Conservation (phyloP, 2,797 vertebrate genomes). For the Macrochelys suwanniensis region DNA sequence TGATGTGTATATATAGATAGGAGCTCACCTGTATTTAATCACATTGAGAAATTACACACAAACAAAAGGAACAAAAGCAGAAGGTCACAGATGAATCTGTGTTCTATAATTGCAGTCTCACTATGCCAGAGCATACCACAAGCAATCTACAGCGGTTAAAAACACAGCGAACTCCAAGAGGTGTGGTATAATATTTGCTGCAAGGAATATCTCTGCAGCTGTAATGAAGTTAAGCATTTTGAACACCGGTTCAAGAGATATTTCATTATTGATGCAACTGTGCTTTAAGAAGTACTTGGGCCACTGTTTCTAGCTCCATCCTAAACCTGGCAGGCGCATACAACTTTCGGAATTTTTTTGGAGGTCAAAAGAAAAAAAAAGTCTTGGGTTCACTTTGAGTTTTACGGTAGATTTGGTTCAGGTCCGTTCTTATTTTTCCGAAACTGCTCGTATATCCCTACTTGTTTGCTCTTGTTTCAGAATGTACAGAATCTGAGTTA, state of each 20-base stretch:
- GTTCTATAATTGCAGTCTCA: background rate
- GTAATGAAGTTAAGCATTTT: background rate
- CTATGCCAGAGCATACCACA: background rate
- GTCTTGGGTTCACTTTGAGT: background rate
- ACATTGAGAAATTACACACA: background rate
- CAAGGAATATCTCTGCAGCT: background rate
- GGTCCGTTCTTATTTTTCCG: background rate
- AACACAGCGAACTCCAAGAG: background rate
- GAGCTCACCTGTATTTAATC: background rate
- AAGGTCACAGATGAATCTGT: background rate
- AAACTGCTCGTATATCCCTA: background rate
- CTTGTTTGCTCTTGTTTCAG: background rate
- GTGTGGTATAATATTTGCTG: background rate
- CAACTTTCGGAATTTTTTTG: background rate
- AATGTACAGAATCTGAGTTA: background rate
- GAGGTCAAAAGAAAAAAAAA: background rate
- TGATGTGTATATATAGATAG: no score
- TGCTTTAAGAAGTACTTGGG: background rate
- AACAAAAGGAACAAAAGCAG: background rate
- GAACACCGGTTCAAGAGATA: background rate
- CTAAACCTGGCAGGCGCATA: background rate
- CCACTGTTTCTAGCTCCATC: background rate
- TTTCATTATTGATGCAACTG: background rate
- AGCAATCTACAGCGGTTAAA: background rate
- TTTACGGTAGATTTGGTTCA: background rate